Conservation (phyloP, 1,140 invertebrate species). For the Drosophila elegans region DNA sequence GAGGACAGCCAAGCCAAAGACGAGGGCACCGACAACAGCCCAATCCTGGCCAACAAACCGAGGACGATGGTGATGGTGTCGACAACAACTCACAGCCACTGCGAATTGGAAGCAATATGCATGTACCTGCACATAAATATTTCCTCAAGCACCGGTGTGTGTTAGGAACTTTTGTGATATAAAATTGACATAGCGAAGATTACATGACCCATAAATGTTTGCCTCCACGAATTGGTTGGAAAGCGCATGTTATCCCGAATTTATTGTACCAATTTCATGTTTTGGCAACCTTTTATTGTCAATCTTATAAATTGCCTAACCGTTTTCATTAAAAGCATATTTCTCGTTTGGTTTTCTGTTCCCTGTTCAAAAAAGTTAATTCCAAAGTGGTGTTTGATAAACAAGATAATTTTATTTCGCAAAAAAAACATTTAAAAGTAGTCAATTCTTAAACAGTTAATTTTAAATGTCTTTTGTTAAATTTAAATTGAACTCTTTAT, state of each 20-base stretch:
- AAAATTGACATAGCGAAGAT: conserved; percentile 47
- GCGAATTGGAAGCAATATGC: conserved; percentile 11
- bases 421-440: too few species aligned
- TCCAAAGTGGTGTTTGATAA: too few species aligned
- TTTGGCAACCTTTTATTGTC: too few species aligned
- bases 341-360: too few species aligned
- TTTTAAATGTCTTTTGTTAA: too few species aligned
- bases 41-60: conserved; percentile 36
- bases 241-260: neutral
- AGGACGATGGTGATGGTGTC: conserved; percentile 6
- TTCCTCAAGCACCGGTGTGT: neutral
- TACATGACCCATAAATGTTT: conserved; percentile 51
- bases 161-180: conserved; percentile 33
- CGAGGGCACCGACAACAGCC: conserved; percentile 19
- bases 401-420: too few species aligned
- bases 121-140: conserved; percentile 28
- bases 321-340: too few species aligned
- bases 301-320: too few species aligned
- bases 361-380: too few species aligned
- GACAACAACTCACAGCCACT: conserved; percentile 14
- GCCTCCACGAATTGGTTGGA: neutral
- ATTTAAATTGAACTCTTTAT: too few species aligned
- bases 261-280: neutral
- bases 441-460: too few species aligned
- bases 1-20: conserved; percentile 50